Evolutionary conservation across 2,888 invertebrate species (phyloP), one percentile per base, ranked within the genome.

Genomic region (Sipha maydis): DNA sequence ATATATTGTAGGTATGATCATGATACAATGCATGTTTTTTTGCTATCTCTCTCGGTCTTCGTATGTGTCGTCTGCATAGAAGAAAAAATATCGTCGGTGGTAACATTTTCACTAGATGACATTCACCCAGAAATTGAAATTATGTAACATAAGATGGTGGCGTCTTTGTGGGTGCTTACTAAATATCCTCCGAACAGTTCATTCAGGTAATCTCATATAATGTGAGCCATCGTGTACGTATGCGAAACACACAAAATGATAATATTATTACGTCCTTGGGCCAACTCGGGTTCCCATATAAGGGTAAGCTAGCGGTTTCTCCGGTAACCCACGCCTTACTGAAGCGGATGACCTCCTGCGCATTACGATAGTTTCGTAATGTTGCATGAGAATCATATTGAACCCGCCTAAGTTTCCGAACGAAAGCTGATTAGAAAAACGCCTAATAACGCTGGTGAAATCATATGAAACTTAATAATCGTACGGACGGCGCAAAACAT

Each of bases 271-370:
- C 80, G 80, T 80, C 86, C 80, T 80, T 80, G 86, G 61, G 77
- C 41, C 71, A 38, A 86, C 85, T 80, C 75, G 61, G 28, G 73
- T 75, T 77, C 61, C 86, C 86, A 79, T 88, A 88, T 88, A 88
- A 88, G 86, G 86, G 86, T 80, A 75, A 80, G 41, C 80, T 75
- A 88, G 86, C 86, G 86, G 86, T 88, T 88, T 88, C 86, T 80
- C 73, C 86, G 80, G 75, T 34, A 88, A 88, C 86, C 86, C 86
- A 88, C 80, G 73, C 86, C 61, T 14, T 56, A n/a, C 71, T 61
- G 69, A 17, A 80, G 86, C 80, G 86, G 79, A 86, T 56, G 86
- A 86, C 86, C 86, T 86, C 86, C 80, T 75, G 79, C n/a, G n/a
- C 14, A 21, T 54, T 8, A 25, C 71, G 34, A 85, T 85, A 31